phyloP scores from a whole-genome alignment of 2,888 invertebrate genomes.

The Cephonodes hylas region DNA sequence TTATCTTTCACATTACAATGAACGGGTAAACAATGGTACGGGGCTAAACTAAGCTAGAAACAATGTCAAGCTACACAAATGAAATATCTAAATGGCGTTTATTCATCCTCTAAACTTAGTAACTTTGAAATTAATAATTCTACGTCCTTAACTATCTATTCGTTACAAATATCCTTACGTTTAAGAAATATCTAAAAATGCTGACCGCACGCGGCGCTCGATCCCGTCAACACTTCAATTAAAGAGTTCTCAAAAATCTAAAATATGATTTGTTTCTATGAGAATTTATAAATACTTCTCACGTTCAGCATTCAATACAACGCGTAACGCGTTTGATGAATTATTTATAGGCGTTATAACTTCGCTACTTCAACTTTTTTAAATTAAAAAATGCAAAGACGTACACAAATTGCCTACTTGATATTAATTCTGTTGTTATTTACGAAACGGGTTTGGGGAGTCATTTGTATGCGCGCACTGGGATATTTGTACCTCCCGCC shows the following conservation, averaged over 20 bases:
- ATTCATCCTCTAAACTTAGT: slow-evolving; percentile 81
- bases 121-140: slow-evolving; percentile 60
- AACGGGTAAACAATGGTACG: slow-evolving; percentile 37
- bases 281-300: background rate
- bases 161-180: slow-evolving; percentile 53
- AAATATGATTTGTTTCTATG: background rate
- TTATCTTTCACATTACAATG: slow-evolving; percentile 53
- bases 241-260: background rate
- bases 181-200: slow-evolving; percentile 42
- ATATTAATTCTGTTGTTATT: slow-evolving; percentile 54
- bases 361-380: background rate
- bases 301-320: background rate
- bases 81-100: slow-evolving; percentile 60
- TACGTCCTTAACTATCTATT: slow-evolving; percentile 52
- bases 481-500: slow-evolving; percentile 25
- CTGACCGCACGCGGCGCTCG: slow-evolving; percentile 52
- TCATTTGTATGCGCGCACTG: slow-evolving; percentile 49
- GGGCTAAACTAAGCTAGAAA: slow-evolving; percentile 68
- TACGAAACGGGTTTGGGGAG: slow-evolving; percentile 32
- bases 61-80: slow-evolving; percentile 62
- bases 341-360: background rate
- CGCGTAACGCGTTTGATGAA: background rate
- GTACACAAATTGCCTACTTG: slow-evolving; percentile 37
- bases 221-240: too few species aligned
- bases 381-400: background rate